These are phyloP conservation scores for Ibidorhyncha struthersii DNA, from an alignment of 2,113 vertebrate genomes.

Conservation along the genomic window DNA sequence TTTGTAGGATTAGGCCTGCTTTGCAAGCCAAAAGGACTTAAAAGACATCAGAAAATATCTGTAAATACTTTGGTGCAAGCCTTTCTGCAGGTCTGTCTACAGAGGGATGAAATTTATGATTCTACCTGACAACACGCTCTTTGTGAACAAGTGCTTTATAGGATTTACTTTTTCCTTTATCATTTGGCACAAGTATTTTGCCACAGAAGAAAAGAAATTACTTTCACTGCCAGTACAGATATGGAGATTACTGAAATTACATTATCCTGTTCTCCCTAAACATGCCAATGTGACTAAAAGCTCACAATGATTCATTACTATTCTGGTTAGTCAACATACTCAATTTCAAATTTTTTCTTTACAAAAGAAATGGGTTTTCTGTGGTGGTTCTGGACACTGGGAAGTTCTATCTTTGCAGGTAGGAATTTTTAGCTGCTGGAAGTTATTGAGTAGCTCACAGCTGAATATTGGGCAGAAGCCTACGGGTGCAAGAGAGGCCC, in stretches of 20 bases:
- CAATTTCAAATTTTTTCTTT: neutral
- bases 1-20: neutral
- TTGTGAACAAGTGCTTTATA: neutral
- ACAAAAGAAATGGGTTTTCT: neutral
- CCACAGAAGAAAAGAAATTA: neutral
- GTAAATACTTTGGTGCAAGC: neutral
- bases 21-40: neutral
- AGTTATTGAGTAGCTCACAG: neutral
- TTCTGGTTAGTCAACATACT: neutral
- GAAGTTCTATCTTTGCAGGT: neutral
- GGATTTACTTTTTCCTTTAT: neutral
- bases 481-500: neutral
- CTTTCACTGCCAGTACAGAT: neutral
- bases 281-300: neutral
- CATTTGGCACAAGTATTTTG: neutral
- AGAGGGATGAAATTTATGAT: neutral
- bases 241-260: neutral
- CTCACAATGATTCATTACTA: neutral
- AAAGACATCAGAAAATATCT: neutral
- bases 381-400: neutral
- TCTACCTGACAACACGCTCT: neutral
- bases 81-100: neutral
- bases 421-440: neutral
- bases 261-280: neutral
- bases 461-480: neutral